These are phyloP conservation scores for Setophaga kirtlandii DNA, from an alignment of 2,113 vertebrate genomes.

Conservation along the genomic window DNA sequence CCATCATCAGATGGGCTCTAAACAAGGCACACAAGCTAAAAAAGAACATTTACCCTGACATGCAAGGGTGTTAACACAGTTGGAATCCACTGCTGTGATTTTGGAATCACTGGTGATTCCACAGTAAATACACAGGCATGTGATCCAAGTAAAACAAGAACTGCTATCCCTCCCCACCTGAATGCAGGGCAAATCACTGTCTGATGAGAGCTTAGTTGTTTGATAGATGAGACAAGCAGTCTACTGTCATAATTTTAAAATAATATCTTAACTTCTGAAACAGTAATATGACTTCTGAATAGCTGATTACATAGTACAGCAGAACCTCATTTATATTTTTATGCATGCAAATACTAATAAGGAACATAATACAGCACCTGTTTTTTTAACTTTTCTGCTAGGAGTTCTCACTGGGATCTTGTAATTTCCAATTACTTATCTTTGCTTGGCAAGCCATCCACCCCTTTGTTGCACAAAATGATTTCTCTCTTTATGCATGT, in stretches of 20 bases:
- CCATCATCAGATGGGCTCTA: neutral
- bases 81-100: slow-evolving; percentile 5
- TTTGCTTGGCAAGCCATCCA: neutral
- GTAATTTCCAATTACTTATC: slow-evolving; percentile 38
- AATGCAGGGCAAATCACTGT: neutral
- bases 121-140: neutral
- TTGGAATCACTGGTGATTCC: neutral
- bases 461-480: slow-evolving; percentile 9
- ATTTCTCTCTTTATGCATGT: slow-evolving; percentile 20
- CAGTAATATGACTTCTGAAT: neutral
- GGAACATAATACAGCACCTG: neutral
- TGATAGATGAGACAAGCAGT: neutral
- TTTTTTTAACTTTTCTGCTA: slow-evolving; percentile 20
- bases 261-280: neutral
- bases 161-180: neutral
- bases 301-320: neutral
- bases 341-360: neutral
- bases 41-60: neutral
- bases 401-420: neutral
- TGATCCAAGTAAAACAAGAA: neutral
- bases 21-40: neutral
- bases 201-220: neutral
- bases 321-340: neutral
- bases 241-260: neutral
- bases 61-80: neutral